phyloP scores from a whole-genome alignment of 2,797 vertebrate genomes.

The Acrossocheilus wenchowensis region DNA sequence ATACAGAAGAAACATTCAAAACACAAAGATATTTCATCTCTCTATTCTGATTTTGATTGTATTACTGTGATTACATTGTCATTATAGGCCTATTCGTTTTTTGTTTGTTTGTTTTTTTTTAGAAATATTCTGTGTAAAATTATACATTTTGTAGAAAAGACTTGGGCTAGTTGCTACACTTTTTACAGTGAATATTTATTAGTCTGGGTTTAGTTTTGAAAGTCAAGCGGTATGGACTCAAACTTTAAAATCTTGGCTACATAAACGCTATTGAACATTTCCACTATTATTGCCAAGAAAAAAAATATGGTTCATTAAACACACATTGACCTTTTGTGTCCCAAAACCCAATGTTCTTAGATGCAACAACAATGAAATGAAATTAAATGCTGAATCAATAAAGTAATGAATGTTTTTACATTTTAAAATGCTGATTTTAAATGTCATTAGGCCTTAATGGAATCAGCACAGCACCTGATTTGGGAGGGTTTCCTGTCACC shows the following conservation, averaged over 20 bases:
- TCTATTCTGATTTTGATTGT: not conserved
- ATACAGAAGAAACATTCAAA: not conserved
- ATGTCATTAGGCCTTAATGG: not conserved
- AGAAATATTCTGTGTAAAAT: not conserved
- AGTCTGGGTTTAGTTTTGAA: not conserved
- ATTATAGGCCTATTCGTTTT: not conserved
- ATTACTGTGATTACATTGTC: not conserved
- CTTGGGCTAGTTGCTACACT: not conserved
- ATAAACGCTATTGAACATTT: not conserved
- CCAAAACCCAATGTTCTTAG: not conserved
- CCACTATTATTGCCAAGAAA: not conserved
- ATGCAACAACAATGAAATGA: not conserved
- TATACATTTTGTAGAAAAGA: not conserved
- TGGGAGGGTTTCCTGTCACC: conserved; percentile 66
- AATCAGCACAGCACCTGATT: conserved; percentile 61
- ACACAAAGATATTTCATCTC: not conserved
- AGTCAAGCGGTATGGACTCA: not conserved
- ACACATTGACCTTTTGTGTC: not conserved
- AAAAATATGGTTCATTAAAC: not conserved
- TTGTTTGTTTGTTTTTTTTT: not conserved
- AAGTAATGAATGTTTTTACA: not conserved
- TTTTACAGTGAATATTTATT: not conserved
- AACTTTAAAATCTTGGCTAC: not conserved
- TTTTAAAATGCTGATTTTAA: not conserved
- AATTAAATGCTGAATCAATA: not conserved